Base-by-base conservation (phyloP, 2,888 invertebrate genomes). In the Netelia fuscicornis region DNA sequence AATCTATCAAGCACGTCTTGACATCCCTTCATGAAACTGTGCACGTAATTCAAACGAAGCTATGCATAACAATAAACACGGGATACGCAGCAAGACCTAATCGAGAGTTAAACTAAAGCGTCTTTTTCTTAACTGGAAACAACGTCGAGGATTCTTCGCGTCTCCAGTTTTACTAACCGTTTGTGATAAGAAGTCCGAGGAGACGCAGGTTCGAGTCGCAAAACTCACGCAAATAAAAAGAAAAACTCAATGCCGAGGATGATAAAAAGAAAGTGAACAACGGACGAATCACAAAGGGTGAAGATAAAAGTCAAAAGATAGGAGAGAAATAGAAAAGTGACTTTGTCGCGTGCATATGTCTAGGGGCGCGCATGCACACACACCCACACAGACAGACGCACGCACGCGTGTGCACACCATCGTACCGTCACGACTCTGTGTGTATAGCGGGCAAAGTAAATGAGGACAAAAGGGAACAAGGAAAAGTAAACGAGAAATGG, bases 281-380 rank as follows among this genome's bases (percentile, higher is more conserved):
- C 64, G n/a, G 74, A 85, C 74, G 70, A 81, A 85, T 81, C 72
- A 75, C 81, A 74, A 81, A 79, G 68, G 60, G 81, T 44, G 78
- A 75, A 70, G 81, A 81, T 79, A 64, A 68, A 74, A 70, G 74
- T n/a, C 30, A 20, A 64, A 44, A 79, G 68, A 83, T 78, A 83
- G 20, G 82, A 70, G 78, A 83, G 68, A 72, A 83, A 83, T 78
- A 83, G 74, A 79, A 79, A 79, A 56, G n/a, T 68, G 60, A 60
- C 30, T 74, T 70, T 68, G 42, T 52, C 64, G 56, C 25, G 25
- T 70, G 65, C 71, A 64, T 64, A 68, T 65, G 71, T 65, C n/a
- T 37, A 74, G 13, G 6, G 37, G 25, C 30, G 17, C 30, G 44
- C 37, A 70, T 42, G 72, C 72, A 71, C 52, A 64, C 44, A 17